Conservation (phyloP, 2,888 invertebrate genomes). For the Cephonodes hylas region DNA sequence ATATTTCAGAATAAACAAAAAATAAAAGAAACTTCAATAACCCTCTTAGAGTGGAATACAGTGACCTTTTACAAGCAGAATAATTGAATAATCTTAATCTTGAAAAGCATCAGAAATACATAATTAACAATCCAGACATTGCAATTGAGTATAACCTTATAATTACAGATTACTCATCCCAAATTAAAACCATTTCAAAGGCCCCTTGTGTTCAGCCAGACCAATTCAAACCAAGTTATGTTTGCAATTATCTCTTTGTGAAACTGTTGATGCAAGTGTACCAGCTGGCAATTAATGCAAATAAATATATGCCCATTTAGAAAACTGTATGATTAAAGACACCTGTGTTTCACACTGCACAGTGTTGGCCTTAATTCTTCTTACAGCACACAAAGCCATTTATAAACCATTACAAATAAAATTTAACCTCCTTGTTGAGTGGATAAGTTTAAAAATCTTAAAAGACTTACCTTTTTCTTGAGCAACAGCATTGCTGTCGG, state of each 20-base stretch:
- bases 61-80: neutral
- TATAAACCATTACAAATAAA: neutral
- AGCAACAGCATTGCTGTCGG: slow-evolving; percentile 96
- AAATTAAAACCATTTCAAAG: slow-evolving; percentile 14
- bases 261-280: neutral
- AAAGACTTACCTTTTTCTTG: slow-evolving; percentile 95
- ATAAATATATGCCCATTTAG: neutral
- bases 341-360: neutral
- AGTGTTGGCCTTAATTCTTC: neutral
- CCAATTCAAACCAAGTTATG: neutral
- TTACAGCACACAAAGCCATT: neutral
- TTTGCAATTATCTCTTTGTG: neutral
- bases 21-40: neutral
- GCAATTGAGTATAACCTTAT: slow-evolving; percentile 10
- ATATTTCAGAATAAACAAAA: too few relatives aligned
- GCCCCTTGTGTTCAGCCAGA: neutral
- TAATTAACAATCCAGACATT: slow-evolving; percentile 17
- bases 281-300: neutral
- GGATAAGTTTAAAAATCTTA: neutral
- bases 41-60: neutral
- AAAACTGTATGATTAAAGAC: neutral
- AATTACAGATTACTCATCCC: slow-evolving; percentile 15
- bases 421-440: neutral
- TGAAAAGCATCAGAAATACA: slow-evolving; percentile 7
- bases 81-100: neutral